phyloP scores from a whole-genome alignment of 2,888 invertebrate genomes.

The Chouioia cunea region DNA sequence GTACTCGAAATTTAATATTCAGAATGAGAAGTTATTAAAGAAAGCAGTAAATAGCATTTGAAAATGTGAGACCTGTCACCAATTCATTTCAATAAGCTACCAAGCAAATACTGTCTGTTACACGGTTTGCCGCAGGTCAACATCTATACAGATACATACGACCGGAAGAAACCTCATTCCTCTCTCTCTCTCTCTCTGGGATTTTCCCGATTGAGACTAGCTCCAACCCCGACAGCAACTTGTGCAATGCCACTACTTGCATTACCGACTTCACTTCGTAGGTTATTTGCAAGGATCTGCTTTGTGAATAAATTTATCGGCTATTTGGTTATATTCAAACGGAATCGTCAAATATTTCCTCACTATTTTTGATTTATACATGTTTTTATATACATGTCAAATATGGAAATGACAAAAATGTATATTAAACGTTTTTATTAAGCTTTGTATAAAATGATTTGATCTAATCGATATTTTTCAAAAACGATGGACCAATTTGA shows the following conservation, averaged over 20 bases:
- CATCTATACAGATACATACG: constrained; percentile 10
- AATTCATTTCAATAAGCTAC: constrained; percentile 22
- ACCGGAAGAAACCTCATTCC: constrained; percentile 11
- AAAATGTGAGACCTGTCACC: constrained; percentile 11
- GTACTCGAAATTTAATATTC: too few relatives aligned
- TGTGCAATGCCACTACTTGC: constrained; percentile 21
- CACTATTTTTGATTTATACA: too few relatives aligned
- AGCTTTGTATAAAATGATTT: too few relatives aligned
- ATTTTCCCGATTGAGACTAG: constrained; percentile 9
- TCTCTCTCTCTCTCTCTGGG: neutral
- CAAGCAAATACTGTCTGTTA: constrained; percentile 30
- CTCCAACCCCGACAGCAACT: constrained; percentile 20
- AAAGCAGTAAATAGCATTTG: too few relatives aligned
- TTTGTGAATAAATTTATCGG: neutral
- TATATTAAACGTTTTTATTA: too few relatives aligned
- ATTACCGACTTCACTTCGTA: too few relatives aligned
- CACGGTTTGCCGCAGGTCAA: constrained; percentile 28
- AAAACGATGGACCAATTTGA: too few relatives aligned
- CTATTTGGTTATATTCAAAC: constrained; percentile 6
- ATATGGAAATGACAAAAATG: too few relatives aligned
- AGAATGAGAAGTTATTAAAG: too few relatives aligned
- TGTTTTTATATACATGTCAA: too few relatives aligned
- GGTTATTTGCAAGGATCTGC: neutral
- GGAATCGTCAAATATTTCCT: neutral
- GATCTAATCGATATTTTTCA: too few relatives aligned